Percentiles rank a stretch among this genome's conserved stretches.
These are phyloP conservation scores for Equus quagga DNA, from an alignment of 2,113 vertebrate genomes.

Conservation along the genomic window DNA sequence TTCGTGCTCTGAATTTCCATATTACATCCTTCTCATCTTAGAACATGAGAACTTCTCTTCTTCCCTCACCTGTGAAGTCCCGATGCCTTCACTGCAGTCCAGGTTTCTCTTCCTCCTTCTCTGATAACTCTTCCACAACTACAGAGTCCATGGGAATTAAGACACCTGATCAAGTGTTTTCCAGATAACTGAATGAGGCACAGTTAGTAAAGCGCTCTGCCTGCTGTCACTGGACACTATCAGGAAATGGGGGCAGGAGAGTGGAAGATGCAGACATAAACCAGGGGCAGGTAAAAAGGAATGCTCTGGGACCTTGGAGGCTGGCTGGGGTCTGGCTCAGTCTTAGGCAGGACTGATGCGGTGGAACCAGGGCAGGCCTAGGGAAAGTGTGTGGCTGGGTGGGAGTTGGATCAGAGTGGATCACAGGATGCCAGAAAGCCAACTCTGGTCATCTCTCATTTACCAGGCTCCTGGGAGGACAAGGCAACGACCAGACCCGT, in stretches of 20 bases:
- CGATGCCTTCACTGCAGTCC: rapidly evolving
- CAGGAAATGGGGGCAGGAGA: neutral
- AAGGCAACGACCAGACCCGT: neutral
- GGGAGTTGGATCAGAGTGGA: neutral
- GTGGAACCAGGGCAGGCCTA: neutral
- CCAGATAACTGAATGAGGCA: neutral
- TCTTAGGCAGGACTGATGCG: rapidly evolving
- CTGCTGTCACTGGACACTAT: neutral
- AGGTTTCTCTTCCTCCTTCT: neutral
- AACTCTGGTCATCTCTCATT: neutral
- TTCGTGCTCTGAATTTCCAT: neutral
- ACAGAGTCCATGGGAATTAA: neutral
- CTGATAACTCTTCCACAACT: no score
- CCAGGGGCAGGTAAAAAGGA: neutral
- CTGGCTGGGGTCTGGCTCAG: neutral
- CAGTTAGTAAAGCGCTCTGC: neutral
- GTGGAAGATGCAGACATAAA: neutral
- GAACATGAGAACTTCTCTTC: neutral
- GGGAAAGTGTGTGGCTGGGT: neutral
- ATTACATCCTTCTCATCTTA: neutral
- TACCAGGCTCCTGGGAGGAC: neutral
- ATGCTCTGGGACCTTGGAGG: neutral
- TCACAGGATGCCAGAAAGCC: neutral
- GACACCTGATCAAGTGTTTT: neutral
- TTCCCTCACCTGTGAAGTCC: neutral